Evolutionary conservation across 1,140 invertebrate genomes (phyloP), one percentile per base, ranked within the genome.

Genomic region (Coptotermes formosanus): DNA sequence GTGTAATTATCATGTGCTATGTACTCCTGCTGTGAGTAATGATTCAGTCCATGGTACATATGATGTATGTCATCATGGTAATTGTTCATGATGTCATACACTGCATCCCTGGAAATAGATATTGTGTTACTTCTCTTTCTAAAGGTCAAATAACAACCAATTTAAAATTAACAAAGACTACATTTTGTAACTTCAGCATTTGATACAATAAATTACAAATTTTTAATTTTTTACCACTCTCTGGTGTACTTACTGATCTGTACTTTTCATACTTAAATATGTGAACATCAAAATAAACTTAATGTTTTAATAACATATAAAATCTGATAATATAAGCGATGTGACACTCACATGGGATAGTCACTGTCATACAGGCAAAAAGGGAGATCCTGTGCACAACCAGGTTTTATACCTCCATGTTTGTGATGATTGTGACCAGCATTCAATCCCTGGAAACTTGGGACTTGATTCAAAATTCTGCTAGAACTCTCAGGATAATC

Each of bases 21-120:
- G 87, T 89, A 88, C 59, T 90, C 88, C 43, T 88, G 83, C 14
- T 87, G 82, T 1, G 88, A 85, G 44, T 89, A 89, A 59, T 89
- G 89, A 84, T 90, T 89, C 38, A 90, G 84, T 82, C 89, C 88
- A 44, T 89, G 87, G 84, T 90, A 90, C 85, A 90, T 85, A 21
- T 86, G 85, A 25, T 87, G 85, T n/a, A 90, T 82, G 32, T 89
- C 86, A 48, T 88, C 87, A 38, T 88, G 87, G 87, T 88, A 90
- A 9, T 88, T 88, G 38, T 89, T 84, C 3, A 89, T 88, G 32
- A 90, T 89, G 14, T 87, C 44, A 21, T 89, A 88, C 25, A 90
- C 89, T 86, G 89, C 89, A 84, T 89, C 89, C 87, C 89, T 90
- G 87, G 30, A 30, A 87, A 45, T 25, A 45, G 45, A 48, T 52